A percentile compares a stretch with the other conserved stretches of the same genome.
Evolutionary conservation across 2,888 invertebrate genomes (phyloP).

Genomic region (Orchestes rusci): DNA sequence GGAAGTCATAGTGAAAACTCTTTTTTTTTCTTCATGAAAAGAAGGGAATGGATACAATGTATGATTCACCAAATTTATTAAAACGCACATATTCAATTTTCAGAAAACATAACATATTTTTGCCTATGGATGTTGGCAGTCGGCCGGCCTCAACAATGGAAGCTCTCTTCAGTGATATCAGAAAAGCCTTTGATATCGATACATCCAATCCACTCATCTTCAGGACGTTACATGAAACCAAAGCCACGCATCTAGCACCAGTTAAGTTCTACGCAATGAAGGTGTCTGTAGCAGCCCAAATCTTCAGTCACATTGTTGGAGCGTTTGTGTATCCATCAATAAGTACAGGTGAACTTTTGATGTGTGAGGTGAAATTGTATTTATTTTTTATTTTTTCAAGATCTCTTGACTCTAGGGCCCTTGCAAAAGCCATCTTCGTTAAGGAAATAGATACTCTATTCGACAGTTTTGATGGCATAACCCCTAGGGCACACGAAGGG

Average conservation of each 20-base stretch:
- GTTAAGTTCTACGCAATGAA: constrained; percentile 28
- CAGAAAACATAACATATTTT: constrained; percentile 19
- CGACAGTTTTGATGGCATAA: constrained; percentile 27
- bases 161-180: constrained; percentile 9
- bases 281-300: constrained; percentile 27
- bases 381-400: neutral
- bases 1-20: constrained; percentile 3
- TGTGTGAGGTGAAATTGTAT: neutral
- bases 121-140: constrained; percentile 10
- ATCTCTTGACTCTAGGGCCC: constrained; percentile 1
- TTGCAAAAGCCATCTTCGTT: constrained; percentile 25
- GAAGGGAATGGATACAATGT: constrained; percentile 5
- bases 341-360: constrained; percentile 6
- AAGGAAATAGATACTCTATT: constrained; percentile 27
- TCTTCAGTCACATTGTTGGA: constrained; percentile 20
- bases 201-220: constrained; percentile 14
- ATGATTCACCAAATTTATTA: constrained; percentile 11
- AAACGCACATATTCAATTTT: constrained; percentile 16
- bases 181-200: constrained; percentile 16
- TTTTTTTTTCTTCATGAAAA: constrained; percentile 1
- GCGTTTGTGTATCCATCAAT: constrained; percentile 18
- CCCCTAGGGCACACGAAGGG: constrained; percentile 10
- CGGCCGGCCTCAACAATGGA: constrained; percentile 6
- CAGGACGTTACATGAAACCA: constrained; percentile 21
- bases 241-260: constrained; percentile 21